Evolutionary conservation across 1,140 invertebrate genomes (phyloP).

Genomic region (Archivesica marissinica): DNA sequence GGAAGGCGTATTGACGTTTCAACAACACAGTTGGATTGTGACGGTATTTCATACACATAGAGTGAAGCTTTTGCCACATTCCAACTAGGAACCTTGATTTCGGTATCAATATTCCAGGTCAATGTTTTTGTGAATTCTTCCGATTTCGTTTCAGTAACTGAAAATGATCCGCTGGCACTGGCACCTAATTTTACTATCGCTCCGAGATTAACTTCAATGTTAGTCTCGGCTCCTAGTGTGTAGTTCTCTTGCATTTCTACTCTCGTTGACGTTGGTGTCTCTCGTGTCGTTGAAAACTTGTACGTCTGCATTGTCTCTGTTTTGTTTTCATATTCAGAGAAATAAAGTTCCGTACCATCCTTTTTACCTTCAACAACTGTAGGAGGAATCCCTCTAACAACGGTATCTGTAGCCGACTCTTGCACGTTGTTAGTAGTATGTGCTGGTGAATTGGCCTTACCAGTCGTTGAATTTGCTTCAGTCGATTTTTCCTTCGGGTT

Average conservation of each 20-base stretch:
- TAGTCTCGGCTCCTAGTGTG: slow-evolving; percentile 52
- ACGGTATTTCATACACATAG: slow-evolving; percentile 34
- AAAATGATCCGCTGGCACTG: slow-evolving; percentile 11
- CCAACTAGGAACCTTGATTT: slow-evolving; percentile 40
- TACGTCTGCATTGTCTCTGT: slow-evolving; percentile 36
- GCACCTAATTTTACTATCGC: slow-evolving; percentile 48
- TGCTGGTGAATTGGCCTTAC: not conserved
- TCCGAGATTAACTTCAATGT: slow-evolving; percentile 47
- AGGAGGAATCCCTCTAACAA: not conserved
- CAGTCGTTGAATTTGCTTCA: not conserved
- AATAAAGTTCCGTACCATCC: slow-evolving; percentile 42
- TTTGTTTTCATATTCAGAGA: slow-evolving; percentile 58
- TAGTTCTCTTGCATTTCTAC: slow-evolving; percentile 63
- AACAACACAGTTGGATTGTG: slow-evolving; percentile 25
- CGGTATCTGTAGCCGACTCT: not conserved
- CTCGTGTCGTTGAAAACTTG: slow-evolving; percentile 35
- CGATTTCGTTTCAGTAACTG: slow-evolving; percentile 53
- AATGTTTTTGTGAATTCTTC: slow-evolving; percentile 41
- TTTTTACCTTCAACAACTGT: not conserved
- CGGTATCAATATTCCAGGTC: slow-evolving; percentile 55
- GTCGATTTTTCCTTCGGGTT: not conserved
- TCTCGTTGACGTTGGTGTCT: slow-evolving; percentile 32
- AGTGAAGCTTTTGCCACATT: slow-evolving; percentile 42
- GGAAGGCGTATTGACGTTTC: slow-evolving; percentile 48
- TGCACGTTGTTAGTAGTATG: not conserved